Evolutionary conservation across 35 echinoderm and acorn worm species (phyloP), one percentile per base, ranked within the genome.

Genomic region (Acanthaster planci): DNA sequence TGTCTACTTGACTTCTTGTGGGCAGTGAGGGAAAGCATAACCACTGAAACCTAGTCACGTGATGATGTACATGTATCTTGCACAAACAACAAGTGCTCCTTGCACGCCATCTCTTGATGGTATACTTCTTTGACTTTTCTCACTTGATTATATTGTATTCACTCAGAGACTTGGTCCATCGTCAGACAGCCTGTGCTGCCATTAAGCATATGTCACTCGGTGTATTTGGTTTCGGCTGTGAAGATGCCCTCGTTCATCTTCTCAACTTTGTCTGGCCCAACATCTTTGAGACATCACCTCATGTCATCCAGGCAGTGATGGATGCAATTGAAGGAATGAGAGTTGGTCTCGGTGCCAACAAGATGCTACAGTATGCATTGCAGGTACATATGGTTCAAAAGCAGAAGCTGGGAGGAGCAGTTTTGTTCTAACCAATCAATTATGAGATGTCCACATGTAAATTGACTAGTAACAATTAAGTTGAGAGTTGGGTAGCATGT

Each of bases 251-350:
- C 35, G 80, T 97, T 27, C 95, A 97, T 86, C 88, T 97, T 15
- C 75, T 97, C 0, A 97, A 97, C 91, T 97, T 87, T 55, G 95
- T 97, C 31, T 97, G 95, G 95, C 95, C 95, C 5, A 97, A 97
- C 78, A 91, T 97, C 50, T 97, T 97, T 93, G 95, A 97, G 92
- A 97, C 95, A 17, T 97, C 95, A n/a, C 95, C 95, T 72, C 95
- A 97, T 34, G 95, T 97, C 38, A 97, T 97, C 78, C 92, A 90
- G 85, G 95, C 85, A 55, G 95, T 91, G 27, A 97, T 97, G 95
- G 95, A 97, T 30, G 84, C 95, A 12, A 90, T 93, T 23, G 95
- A 97, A 86, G 95, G 95, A 5, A 76, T 97, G 1, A 90, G 95
- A 38, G 91, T 97, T 1, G 95, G 95, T 7, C 82, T 97, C 0